Base-by-base conservation (phyloP, 2,113 vertebrate genomes). In the Pipa parva region DNA sequence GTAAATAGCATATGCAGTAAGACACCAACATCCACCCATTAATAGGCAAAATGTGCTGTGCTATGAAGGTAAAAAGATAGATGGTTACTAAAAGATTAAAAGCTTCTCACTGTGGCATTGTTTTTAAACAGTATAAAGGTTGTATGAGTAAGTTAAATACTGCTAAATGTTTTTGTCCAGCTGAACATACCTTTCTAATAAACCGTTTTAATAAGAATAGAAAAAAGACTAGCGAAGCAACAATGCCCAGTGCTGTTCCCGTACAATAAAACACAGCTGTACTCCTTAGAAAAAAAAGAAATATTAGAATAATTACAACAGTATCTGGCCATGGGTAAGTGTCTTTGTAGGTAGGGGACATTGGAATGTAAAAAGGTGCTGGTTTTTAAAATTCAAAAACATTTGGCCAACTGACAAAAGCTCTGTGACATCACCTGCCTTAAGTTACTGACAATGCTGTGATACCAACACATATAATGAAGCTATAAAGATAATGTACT, bases 31-130 rank as follows among this genome's bases (percentile, higher is more conserved):
- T 63, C 79, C 82, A 71, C 78, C 58, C 83, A 88, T 81, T 80
- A 90, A 76, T 73, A 88, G 84, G 82, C 83, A 75, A 80, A 89
- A 89, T 48, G 88, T 88, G 74, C 85, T 90, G 73, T 75, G 77
- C 89, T 90, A 68, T 37, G 71, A 76, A 52, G n/a, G 20, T 0
- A 52, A 65, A 22, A 61, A 71, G 73, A 71, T 37, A 9, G 8
- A 39, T 61, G 49, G 39, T 74, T 26, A 67, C 26, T 33, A 7
- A n/a, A 49, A 21, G 2, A 20, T 2, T 20, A 20, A 18, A 4
- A n/a, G 3, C 4, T 6, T 4, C 56, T 0, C 10, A 25, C 57
- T 70, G 58, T 26, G 51, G 64, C 10, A 31, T 18, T 24, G 29
- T 54, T 37, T 63, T 27, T 74, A 61, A 56, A 70, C 1, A 49